Conservation (phyloP, 2,888 invertebrate genomes). For the Eremobia ochroleuca region DNA sequence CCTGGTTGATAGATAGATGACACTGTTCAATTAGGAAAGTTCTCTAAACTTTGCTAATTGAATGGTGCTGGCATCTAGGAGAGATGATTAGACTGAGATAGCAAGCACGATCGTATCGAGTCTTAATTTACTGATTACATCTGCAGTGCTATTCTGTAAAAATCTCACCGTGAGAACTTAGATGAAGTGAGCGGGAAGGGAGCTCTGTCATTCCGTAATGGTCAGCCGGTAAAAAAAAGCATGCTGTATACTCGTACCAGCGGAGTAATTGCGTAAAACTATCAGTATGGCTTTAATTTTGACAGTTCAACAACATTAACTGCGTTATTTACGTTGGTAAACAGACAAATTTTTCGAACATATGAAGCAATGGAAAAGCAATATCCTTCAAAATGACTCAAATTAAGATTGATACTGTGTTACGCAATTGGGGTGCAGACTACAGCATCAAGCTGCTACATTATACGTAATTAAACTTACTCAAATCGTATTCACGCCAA, state of each 20-base stretch:
- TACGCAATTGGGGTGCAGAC: not conserved
- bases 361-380: not conserved
- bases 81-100: constrained; percentile 3
- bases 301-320: not conserved
- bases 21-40: not conserved
- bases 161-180: too few relatives aligned
- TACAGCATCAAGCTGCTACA: not conserved
- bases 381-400: not conserved
- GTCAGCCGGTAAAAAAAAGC: too few relatives aligned
- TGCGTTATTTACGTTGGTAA: not conserved
- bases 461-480: not conserved
- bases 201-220: too few relatives aligned
- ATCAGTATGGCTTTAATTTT: not conserved
- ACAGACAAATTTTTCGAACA: not conserved
- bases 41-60: constrained; percentile 27
- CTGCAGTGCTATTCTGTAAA: too few relatives aligned
- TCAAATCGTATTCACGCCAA: constrained; percentile 18
- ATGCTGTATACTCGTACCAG: too few relatives aligned
- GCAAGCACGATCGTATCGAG: not conserved
- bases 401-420: not conserved
- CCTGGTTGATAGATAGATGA: constrained; percentile 9
- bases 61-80: not conserved
- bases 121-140: constrained; percentile 8
- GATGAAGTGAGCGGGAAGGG: too few relatives aligned
- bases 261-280: not conserved